phyloP scores from a whole-genome alignment of 2,797 vertebrate genomes.

The Sebastiscus albofasciatus region DNA sequence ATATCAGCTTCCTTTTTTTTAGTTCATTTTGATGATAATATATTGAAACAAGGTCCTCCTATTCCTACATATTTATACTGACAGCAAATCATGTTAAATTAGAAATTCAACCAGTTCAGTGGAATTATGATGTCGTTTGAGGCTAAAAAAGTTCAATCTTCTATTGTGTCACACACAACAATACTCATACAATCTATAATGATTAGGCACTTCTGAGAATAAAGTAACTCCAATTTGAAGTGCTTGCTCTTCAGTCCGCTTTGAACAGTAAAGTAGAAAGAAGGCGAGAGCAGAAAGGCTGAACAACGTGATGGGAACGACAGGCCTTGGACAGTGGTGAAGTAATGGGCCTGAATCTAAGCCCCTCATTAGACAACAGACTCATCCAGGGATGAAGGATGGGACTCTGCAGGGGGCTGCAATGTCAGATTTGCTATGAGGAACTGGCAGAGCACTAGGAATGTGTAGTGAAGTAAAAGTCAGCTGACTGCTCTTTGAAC shows the following conservation, averaged over 20 bases:
- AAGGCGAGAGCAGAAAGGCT: slow-evolving; percentile 28
- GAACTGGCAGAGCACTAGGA: slow-evolving; percentile 52
- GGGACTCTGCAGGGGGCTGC: slow-evolving; percentile 56
- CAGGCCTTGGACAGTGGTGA: slow-evolving; percentile 56
- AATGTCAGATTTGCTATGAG: slow-evolving; percentile 62
- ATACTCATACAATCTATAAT: slow-evolving; percentile 2
- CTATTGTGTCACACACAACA: slow-evolving; percentile 15
- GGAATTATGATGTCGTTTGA: neutral
- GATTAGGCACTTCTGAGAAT: slow-evolving; percentile 11
- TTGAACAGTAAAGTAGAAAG: slow-evolving; percentile 45
- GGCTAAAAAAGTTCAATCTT: slow-evolving; percentile 8
- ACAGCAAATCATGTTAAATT: slow-evolving; percentile 41
- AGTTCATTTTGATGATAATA: slow-evolving; percentile 1
- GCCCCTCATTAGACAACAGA: slow-evolving; percentile 65
- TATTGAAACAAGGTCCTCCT: neutral
- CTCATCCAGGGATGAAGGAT: slow-evolving; percentile 61
- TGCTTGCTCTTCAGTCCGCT: slow-evolving; percentile 26
- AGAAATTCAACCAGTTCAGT: slow-evolving; percentile 15
- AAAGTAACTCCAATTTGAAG: slow-evolving; percentile 27
- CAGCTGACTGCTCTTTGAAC: slow-evolving; percentile 58
- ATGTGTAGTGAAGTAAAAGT: slow-evolving; percentile 60
- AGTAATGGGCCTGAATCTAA: slow-evolving; percentile 63
- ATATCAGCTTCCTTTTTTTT: neutral
- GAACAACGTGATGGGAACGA: slow-evolving; percentile 49
- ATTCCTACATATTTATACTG: slow-evolving; percentile 14